Evolutionary conservation across 2,888 invertebrate genomes (phyloP).

Genomic region (Yponomeuta malinellus): DNA sequence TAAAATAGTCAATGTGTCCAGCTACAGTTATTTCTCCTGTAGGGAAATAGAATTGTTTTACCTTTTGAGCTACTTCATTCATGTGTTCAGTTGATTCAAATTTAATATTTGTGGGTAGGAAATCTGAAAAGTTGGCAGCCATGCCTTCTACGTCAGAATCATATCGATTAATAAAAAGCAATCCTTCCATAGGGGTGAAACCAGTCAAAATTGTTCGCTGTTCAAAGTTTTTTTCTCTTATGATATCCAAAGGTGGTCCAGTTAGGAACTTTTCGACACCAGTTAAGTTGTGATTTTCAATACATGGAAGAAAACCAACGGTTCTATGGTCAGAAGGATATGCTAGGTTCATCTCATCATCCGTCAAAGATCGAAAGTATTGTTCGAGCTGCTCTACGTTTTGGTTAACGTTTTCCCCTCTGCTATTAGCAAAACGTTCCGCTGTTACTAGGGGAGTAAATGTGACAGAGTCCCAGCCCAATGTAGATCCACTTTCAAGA

Average conservation of each 20-base stretch:
- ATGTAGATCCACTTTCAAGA: conserved; percentile 15
- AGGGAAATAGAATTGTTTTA: not conserved
- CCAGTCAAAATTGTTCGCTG: not conserved
- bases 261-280: not conserved
- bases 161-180: not conserved
- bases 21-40: not conserved
- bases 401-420: not conserved
- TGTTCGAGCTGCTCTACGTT: not conserved
- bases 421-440: not conserved
- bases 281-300: not conserved
- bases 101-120: not conserved
- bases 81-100: not conserved
- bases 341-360: not conserved
- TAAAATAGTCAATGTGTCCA: not conserved
- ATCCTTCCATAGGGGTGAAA: not conserved
- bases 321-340: not conserved
- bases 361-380: not conserved
- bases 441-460: conserved; percentile 13
- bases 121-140: not conserved
- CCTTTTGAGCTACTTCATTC: not conserved
- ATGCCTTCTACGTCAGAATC: not conserved
- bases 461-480: not conserved
- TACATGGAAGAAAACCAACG: not conserved
- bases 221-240: not conserved
- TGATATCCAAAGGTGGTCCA: not conserved